Base-by-base conservation (phyloP, 2,888 invertebrate genomes). In the Beris morrisii region DNA sequence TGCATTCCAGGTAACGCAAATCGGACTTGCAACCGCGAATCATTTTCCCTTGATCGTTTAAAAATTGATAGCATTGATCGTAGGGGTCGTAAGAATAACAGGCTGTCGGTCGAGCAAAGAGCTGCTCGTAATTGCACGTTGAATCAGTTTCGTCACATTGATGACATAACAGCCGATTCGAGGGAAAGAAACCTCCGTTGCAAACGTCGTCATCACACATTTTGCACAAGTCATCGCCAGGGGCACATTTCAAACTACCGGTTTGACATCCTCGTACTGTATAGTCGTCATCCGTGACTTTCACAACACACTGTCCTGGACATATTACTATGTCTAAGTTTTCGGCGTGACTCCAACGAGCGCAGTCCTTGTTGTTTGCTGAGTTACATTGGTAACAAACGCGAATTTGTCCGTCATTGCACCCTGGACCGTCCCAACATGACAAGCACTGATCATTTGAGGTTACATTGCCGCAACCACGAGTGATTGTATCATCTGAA, bases 11-110 rank as follows among this genome's bases (percentile, higher is more conserved):
- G n/a, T 61, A 61, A 12, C 38, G 13, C 46, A n/a, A 6, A 32
- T 61, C 61, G 6, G 43, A 50, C 38, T 50, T 61, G 22, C 61
- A 61, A 13, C 61, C 61, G n/a, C 61, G 31, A 5, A 61, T 28
- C 50, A 61, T 61, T 12, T 61, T 61, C 4, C 52, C 38, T 3
- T 30, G 12, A 22, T 32, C 38, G 22, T 32, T 52, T 9, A 50
- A 9, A 38, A 50, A 61, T n/a, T 61, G 61, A 12, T 50, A 61
- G 43, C 61, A 61, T 52, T 22, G 7, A 13, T 50, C 52, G 13
- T 38, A 3, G 4, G 52, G 9, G 11, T 52, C 52, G 15, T 38
- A 61, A 2, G 12, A 9, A 38, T 50, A 28, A 52, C 61, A 61
- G 13, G 61, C 50, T 7, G 43, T 50, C 1, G 61, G 3, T 15